Conservation (phyloP, 2,888 invertebrate species). For the Tridacna gigas region DNA sequence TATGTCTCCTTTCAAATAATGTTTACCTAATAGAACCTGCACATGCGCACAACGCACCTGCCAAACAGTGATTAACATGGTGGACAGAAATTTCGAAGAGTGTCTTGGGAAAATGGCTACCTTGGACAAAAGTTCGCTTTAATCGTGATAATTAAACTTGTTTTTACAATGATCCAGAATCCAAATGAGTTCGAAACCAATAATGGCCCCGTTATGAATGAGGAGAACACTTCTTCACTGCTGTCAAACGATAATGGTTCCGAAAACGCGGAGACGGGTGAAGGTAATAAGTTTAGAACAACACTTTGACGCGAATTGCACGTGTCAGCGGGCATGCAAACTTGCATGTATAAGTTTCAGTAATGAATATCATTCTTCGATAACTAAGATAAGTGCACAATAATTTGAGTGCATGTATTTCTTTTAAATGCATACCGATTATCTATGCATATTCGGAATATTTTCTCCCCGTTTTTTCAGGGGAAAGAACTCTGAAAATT, state of each 20-base stretch:
- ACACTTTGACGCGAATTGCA: slow-evolving; percentile 1
- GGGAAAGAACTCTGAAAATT: slow-evolving; percentile 6
- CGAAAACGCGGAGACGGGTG: slow-evolving; percentile 41
- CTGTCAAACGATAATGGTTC: slow-evolving; percentile 46
- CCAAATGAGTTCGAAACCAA: slow-evolving; percentile 62
- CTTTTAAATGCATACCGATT: not conserved
- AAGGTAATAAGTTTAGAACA: slow-evolving; percentile 44
- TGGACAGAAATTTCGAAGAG: slow-evolving; percentile 31
- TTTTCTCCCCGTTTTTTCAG: not conserved
- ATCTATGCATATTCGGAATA: not conserved
- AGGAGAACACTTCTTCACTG: slow-evolving; percentile 44
- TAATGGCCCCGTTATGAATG: slow-evolving; percentile 50
- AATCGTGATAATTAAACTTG: not conserved
- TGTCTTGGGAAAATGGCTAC: slow-evolving; percentile 12
- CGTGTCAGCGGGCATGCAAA: slow-evolving; percentile 9
- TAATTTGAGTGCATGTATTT: not conserved
- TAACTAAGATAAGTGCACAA: not conserved
- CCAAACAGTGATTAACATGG: slow-evolving; percentile 32
- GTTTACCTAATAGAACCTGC: slow-evolving; percentile 43
- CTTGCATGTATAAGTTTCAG: not conserved
- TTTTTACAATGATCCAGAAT: slow-evolving; percentile 66
- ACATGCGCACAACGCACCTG: slow-evolving; percentile 50
- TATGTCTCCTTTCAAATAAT: slow-evolving; percentile 45
- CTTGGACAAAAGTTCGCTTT: slow-evolving; percentile 7
- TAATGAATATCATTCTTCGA: not conserved